Base-by-base conservation (phyloP, 1,140 invertebrate species). In the Drepana arcuata region DNA sequence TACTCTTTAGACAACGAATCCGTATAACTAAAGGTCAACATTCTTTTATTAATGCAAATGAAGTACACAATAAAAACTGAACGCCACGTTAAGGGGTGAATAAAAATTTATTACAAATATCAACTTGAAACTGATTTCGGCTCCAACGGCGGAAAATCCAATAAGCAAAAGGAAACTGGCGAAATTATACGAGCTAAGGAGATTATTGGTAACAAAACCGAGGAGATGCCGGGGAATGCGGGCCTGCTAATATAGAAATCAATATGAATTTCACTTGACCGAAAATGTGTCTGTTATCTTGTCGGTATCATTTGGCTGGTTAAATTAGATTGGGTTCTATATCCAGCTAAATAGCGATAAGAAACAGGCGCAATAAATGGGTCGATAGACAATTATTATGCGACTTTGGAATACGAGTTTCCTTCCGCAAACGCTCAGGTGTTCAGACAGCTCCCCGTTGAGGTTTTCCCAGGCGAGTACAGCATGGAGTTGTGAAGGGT, bases 51-150 rank as follows among this genome's bases (percentile, higher is more conserved):
- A 59, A 57, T 55, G 35, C 44, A 40, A 58, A 62, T 50, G 49
- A 48, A 30, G 18, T 23, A 21, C 33, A 50, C 34, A 55, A 56
- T 57, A 54, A 63, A 64, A 62, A 54, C 34, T 30, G 42, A 50
- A 47, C 40, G 40, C 36, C 31, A 29, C 44, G 36, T 55, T 51
- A 43, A 52, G 38, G 57, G 44, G 31, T 32, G 27, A 48, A 68
- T 68, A 68, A 68, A 71, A 63, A 65, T 61, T 66, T 65, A 71
- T 66, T 61, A 52, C 66, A 59, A 64, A 64, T 58, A 60, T 58
- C 56, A 59, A 64, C 43, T 60, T 33, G 26, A 41, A 58, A 45
- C 43, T 42, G 46, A 45, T 58, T 50, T 45, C 40, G 37, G 35
- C 39, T 31, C 30, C 44, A 45, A 46, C 41, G 46, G 29, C 36